Percentiles rank a stretch among this genome's conserved stretches.
Evolutionary conservation across 1,140 invertebrate genomes (phyloP).

Genomic region (Panulirus ornatus): DNA sequence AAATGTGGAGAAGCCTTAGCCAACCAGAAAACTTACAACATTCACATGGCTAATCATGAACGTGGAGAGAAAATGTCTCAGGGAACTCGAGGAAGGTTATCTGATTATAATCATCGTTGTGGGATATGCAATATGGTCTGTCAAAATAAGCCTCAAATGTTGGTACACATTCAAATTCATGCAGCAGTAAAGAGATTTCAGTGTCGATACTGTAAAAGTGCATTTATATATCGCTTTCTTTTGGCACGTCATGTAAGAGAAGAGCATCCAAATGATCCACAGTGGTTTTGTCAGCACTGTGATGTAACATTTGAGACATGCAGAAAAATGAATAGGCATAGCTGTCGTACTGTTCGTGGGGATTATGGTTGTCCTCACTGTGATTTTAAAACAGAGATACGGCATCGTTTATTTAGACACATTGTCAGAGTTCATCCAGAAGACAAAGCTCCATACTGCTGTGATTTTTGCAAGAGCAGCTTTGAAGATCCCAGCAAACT

Average conservation of each 20-base stretch:
- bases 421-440: slow-evolving; percentile 53
- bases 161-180: slow-evolving; percentile 67
- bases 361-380: slow-evolving; percentile 69
- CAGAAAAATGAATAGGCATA: slow-evolving; percentile 49
- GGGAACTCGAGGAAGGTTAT: slow-evolving; percentile 24
- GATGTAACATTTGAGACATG: slow-evolving; percentile 54
- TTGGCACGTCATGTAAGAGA: slow-evolving; percentile 58
- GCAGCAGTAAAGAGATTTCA: slow-evolving; percentile 57
- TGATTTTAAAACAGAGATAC: slow-evolving; percentile 67
- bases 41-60: slow-evolving; percentile 27
- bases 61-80: slow-evolving; percentile 21
- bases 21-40: slow-evolving; percentile 29
- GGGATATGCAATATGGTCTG: slow-evolving; percentile 68
- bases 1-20: slow-evolving; percentile 38
- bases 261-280: slow-evolving; percentile 52
- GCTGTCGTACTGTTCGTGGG: slow-evolving; percentile 57
- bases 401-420: slow-evolving; percentile 65
- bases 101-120: slow-evolving; percentile 65
- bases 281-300: slow-evolving; percentile 66
- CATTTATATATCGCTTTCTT: slow-evolving; percentile 56
- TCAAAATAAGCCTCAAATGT: slow-evolving; percentile 64
- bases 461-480: slow-evolving; percentile 66
- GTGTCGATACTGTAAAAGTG: slow-evolving; percentile 53
- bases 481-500: slow-evolving; percentile 63
- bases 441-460: slow-evolving; percentile 58